These are phyloP conservation scores for Micropoecilia bifurca DNA, from an alignment of 2,797 vertebrate species.

Conservation along the genomic window DNA sequence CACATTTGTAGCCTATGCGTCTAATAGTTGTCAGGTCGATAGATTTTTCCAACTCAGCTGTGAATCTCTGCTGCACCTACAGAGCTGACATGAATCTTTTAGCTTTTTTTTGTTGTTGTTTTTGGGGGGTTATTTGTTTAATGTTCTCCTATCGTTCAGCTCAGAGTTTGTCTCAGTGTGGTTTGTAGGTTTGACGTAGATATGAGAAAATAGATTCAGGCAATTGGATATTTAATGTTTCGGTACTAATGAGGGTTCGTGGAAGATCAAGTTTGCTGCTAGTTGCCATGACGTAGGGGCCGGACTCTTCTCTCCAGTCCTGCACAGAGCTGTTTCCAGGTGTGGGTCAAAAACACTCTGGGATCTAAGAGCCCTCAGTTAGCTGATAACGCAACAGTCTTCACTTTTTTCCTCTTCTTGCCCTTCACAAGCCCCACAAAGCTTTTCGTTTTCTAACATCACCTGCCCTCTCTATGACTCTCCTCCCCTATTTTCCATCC, in stretches of 20 bases:
- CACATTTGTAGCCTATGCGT: not conserved
- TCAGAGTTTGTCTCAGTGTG: not conserved
- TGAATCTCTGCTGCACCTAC: not conserved
- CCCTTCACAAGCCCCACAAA: slow-evolving; percentile 13
- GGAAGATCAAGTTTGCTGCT: not conserved
- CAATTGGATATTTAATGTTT: not conserved
- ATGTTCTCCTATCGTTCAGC: not conserved
- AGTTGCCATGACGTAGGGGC: not conserved
- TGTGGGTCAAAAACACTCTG: slow-evolving; percentile 25
- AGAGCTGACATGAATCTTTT: not conserved
- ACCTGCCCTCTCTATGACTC: slow-evolving; percentile 45
- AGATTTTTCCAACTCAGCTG: not conserved
- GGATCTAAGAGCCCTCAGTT: slow-evolving; percentile 39
- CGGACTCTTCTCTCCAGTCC: not conserved
- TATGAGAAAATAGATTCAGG: not conserved
- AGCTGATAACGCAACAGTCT: slow-evolving; percentile 50
- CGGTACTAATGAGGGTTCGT: not conserved
- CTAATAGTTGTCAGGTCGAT: not conserved
- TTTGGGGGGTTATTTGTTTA: not conserved
- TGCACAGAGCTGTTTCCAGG: slow-evolving; percentile 21
- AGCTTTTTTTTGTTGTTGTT: no score
- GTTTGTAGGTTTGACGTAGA: not conserved
- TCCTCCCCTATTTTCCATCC: slow-evolving; percentile 21
- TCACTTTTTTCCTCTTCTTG: slow-evolving; percentile 37
- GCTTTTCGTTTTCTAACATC: slow-evolving; percentile 12